phyloP scores from a whole-genome alignment of 1,140 invertebrate genomes.

The Battus philenor region DNA sequence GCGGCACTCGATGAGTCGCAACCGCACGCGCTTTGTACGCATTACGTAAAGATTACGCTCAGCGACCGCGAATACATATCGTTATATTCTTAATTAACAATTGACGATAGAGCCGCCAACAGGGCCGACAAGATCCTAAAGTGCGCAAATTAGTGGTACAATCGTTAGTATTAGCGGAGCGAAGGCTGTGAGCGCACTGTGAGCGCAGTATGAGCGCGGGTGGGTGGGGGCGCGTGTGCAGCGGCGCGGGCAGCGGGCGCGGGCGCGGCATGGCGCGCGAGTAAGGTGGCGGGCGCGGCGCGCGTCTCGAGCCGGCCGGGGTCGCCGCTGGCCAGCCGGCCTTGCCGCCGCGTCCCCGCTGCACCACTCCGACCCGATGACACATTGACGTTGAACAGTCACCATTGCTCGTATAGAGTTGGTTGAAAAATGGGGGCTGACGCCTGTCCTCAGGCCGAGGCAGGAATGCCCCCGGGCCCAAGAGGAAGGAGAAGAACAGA shows the following conservation, averaged over 20 bases:
- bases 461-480: slow-evolving; percentile 89
- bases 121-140: slow-evolving; percentile 24
- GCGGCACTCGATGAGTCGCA: slow-evolving; percentile 55
- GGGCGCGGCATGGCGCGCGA: slow-evolving; percentile 46
- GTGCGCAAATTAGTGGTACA: slow-evolving; percentile 40
- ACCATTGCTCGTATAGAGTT: slow-evolving; percentile 97
- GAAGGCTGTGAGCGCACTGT: slow-evolving; percentile 35
- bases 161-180: slow-evolving; percentile 56
- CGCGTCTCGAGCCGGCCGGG: slow-evolving; percentile 44
- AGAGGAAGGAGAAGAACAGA: slow-evolving; percentile 82
- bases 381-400: slow-evolving; percentile 75
- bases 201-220: slow-evolving; percentile 39
- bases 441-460: slow-evolving; percentile 95
- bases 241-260: slow-evolving; percentile 36
- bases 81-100: too few relatives aligned
- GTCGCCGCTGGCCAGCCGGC: slow-evolving; percentile 60
- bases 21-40: slow-evolving; percentile 42
- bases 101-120: slow-evolving; percentile 19
- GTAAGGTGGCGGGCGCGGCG: slow-evolving; percentile 55
- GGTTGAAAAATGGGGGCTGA: slow-evolving; percentile 96
- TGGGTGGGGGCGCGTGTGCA: slow-evolving; percentile 28
- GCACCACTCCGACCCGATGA: slow-evolving; percentile 62
- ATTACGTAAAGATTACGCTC: slow-evolving; percentile 54
- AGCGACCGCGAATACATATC: slow-evolving; percentile 22
- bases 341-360: slow-evolving; percentile 43